A percentile compares a stretch with the other conserved stretches of the same genome.
Evolutionary conservation across 2,888 invertebrate species (phyloP).

Genomic region (Lithophane ornitopus): DNA sequence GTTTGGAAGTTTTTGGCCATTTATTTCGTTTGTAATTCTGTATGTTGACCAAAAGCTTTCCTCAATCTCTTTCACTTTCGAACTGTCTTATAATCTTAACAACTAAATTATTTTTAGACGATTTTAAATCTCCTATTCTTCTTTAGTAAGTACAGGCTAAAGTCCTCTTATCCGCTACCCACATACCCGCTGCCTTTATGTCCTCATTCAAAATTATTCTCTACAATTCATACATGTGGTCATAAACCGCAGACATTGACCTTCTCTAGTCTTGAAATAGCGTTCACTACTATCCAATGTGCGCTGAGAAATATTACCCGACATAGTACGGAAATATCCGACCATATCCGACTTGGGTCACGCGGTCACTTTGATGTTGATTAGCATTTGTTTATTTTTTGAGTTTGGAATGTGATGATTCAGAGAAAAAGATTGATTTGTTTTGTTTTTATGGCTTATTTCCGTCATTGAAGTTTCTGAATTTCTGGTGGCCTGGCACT

Average conservation of each 20-base stretch:
- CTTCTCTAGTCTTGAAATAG: slow-evolving; percentile 82
- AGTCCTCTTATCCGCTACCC: too few species aligned
- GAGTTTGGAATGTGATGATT: not conserved
- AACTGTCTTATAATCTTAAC: not conserved
- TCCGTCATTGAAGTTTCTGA: not conserved
- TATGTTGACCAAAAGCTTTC: not conserved
- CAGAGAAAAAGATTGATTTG: not conserved
- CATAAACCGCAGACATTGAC: slow-evolving; percentile 85
- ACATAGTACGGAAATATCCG: slow-evolving; percentile 44
- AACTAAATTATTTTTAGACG: not conserved
- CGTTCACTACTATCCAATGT: slow-evolving; percentile 69
- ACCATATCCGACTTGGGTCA: slow-evolving; percentile 49
- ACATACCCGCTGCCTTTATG: slow-evolving; percentile 29
- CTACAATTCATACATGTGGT: slow-evolving; percentile 63
- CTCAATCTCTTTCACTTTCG: not conserved
- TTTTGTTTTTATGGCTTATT: not conserved
- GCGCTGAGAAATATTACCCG: slow-evolving; percentile 63
- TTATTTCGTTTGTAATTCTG: not conserved
- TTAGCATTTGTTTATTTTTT: slow-evolving; percentile 20
- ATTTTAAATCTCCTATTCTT: not conserved
- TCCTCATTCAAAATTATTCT: slow-evolving; percentile 46
- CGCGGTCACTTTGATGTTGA: slow-evolving; percentile 42
- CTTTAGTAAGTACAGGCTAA: not conserved
- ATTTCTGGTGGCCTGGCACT: not conserved
- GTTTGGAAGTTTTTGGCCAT: not conserved